Base-by-base conservation (phyloP, 2,113 vertebrate species). In the Catharus fuscescens region DNA sequence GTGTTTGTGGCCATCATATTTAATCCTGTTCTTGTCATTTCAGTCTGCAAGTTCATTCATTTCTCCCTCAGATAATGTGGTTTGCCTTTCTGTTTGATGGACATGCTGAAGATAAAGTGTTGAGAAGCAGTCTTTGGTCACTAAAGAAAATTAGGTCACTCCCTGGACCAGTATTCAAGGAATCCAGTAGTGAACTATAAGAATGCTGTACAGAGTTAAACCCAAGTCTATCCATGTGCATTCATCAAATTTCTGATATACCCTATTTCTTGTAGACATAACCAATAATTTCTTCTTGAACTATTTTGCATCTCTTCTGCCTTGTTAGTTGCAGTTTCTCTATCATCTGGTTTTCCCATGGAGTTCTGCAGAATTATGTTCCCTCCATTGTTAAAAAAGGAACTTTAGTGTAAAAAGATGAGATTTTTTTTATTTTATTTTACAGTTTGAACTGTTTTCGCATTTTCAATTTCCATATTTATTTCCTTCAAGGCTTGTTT, bases 401-500 rank as follows among this genome's bases (percentile, higher is more conserved):
- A 65, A 57, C 59, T n/a, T 5, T 19, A 10, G 1, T 71, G 23
- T 32, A 85, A 53, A 86, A 65, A 48, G 1, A 47, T 42, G 5
- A 24, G 9, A 3, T 52, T 67, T 29, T 47, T 47, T 24, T 48
- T 47, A 36, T 88, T 73, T 45, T 38, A 38, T 38, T 45, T 59
- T 5, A 21, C 19, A 50, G 6, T 74, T 81, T 23, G 10, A 50
- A 44, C n/a, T 18, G 28, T 47, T 77, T 69, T 52, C 36, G 14
- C 8, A 18, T 76, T 81, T 92, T 65, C 23, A 34, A 4, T 25
- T 82, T 82, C n/a, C 25, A 4, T 54, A 54, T 79, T 56, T 36
- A 4, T 93, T 69, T 87, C 65, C 65, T 84, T 92, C 60, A 45
- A 57, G 64, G 26, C 18, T 87, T 65, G 8, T 82, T 93, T 80